phyloP scores from a whole-genome alignment of 2,888 invertebrate species.

The Drosophila infuscata region DNA sequence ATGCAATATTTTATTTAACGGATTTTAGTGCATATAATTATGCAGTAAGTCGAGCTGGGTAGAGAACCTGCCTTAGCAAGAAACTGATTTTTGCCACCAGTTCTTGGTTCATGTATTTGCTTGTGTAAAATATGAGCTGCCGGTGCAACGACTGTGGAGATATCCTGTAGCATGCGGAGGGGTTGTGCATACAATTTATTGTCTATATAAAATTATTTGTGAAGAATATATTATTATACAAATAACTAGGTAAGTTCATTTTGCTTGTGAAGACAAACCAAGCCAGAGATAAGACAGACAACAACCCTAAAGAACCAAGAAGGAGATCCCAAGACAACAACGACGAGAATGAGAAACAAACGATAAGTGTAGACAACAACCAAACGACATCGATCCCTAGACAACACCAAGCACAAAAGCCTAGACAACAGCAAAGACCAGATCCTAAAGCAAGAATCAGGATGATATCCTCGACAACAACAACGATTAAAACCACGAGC shows the following conservation, averaged over 20 bases:
- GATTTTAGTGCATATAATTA: slow-evolving; percentile 71
- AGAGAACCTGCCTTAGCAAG: slow-evolving; percentile 49
- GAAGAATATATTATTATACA: too few species aligned
- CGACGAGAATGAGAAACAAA: not conserved
- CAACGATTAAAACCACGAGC: too few species aligned
- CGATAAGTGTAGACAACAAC: not conserved
- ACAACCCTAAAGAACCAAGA: not conserved
- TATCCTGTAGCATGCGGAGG: not conserved
- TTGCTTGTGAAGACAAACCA: not conserved
- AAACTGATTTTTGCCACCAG: slow-evolving; percentile 18
- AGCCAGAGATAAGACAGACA: not conserved
- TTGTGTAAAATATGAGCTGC: not conserved
- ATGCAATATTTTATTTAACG: slow-evolving; percentile 62
- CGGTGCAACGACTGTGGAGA: not conserved
- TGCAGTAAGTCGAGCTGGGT: slow-evolving; percentile 23
- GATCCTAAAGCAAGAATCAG: too few species aligned
- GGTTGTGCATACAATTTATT: not conserved
- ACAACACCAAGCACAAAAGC: not conserved
- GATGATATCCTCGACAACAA: too few species aligned
- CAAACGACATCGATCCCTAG: not conserved
- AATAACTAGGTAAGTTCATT: not conserved
- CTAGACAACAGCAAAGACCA: too few species aligned
- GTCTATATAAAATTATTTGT: not conserved
- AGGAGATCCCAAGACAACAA: not conserved
- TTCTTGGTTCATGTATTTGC: slow-evolving; percentile 28